Percentiles rank a stretch among this genome's conserved stretches.
Evolutionary conservation across 92 coral and sea anemone species (phyloP).

Genomic region (Umimayanthus chanpuru): DNA sequence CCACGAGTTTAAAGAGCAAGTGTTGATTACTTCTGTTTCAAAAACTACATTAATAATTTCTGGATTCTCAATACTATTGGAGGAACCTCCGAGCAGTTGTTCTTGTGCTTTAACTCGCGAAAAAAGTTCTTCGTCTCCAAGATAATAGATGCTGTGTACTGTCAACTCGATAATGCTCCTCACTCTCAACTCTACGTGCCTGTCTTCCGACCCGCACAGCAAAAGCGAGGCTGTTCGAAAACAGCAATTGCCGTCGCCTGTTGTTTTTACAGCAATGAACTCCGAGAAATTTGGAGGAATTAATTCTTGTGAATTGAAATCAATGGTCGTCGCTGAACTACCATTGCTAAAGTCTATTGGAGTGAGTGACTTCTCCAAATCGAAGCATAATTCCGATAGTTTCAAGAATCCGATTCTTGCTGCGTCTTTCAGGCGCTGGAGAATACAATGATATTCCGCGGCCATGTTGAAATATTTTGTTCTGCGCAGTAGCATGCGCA

Average conservation of each 20-base stretch:
- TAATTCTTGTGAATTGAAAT: not conserved
- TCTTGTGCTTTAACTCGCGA: not conserved
- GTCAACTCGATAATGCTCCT: not conserved
- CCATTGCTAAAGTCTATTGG: not conserved
- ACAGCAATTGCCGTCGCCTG: not conserved
- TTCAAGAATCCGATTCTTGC: not conserved
- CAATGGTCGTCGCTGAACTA: not conserved
- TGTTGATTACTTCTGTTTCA: not conserved
- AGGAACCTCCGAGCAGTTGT: slow-evolving; percentile 19
- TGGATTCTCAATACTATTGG: not conserved
- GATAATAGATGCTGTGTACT: not conserved
- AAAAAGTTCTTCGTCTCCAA: slow-evolving; percentile 8
- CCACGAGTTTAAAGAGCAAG: not conserved
- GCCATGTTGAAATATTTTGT: slow-evolving; percentile 14
- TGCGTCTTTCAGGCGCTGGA: slow-evolving; percentile 14
- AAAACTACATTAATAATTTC: not conserved
- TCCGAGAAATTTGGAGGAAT: not conserved
- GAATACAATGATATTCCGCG: not conserved
- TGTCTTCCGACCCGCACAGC: slow-evolving; percentile 1
- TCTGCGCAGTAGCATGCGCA: slow-evolving; percentile 1
- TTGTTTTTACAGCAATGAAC: not conserved
- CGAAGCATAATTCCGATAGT: not conserved
- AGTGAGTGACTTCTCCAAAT: not conserved
- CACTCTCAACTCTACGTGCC: not conserved
- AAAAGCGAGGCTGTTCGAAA: not conserved